Percentiles rank a stretch among this genome's conserved stretches.
phyloP scores from a whole-genome alignment of 2,888 invertebrate species.

The Ernsta delagoae region DNA sequence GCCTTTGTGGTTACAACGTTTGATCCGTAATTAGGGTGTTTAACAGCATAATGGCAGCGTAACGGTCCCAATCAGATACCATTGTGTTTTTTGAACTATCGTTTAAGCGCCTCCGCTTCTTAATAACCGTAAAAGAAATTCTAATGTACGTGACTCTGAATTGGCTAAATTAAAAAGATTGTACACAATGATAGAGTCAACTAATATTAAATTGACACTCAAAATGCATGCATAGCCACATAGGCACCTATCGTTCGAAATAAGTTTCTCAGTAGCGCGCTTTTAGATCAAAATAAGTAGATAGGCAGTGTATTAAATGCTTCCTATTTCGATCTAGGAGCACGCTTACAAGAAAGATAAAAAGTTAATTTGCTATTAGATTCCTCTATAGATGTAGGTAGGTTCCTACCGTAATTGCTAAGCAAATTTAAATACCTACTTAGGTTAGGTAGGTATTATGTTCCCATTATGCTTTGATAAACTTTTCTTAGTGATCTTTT shows the following conservation, averaged over 20 bases:
- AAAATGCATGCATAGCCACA: slow-evolving; percentile 10
- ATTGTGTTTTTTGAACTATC: slow-evolving; percentile 65
- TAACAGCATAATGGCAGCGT: slow-evolving; percentile 72
- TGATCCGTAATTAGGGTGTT: slow-evolving; percentile 80
- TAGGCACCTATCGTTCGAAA: slow-evolving; percentile 6
- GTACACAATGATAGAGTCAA: slow-evolving; percentile 47
- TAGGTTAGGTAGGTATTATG: no score
- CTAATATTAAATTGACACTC: slow-evolving; percentile 24
- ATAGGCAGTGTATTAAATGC: no score
- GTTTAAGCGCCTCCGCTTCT: slow-evolving; percentile 56
- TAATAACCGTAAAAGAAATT: slow-evolving; percentile 60
- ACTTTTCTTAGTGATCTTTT: no score
- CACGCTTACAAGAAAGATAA: slow-evolving; percentile 4
- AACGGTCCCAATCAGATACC: slow-evolving; percentile 74
- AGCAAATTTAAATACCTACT: no score
- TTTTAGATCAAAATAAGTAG: no score
- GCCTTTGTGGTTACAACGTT: slow-evolving; percentile 77
- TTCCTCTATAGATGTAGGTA: no score
- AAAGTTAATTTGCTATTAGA: neutral
- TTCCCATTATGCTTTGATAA: no score
- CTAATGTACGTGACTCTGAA: slow-evolving; percentile 57
- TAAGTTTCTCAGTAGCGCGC: slow-evolving; percentile 12
- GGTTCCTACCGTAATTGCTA: no score
- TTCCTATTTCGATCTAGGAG: neutral
- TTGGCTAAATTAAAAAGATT: slow-evolving; percentile 50